These are phyloP conservation scores for Probosciger aterrimus DNA, from an alignment of 2,113 vertebrate species.

Conservation along the genomic window DNA sequence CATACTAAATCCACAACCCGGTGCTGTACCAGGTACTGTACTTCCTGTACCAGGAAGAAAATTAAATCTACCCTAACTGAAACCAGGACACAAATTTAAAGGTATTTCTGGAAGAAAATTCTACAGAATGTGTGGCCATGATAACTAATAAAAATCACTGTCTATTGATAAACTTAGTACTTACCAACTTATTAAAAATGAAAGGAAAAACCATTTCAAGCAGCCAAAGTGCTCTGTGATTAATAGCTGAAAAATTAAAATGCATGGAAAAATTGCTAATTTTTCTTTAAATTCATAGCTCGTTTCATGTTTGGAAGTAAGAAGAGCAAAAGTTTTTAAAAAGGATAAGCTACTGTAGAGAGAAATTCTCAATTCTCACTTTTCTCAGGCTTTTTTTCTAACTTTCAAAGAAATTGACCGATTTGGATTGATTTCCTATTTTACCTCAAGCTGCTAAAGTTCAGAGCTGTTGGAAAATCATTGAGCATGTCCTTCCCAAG, in stretches of 20 bases:
- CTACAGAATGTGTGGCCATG: background rate
- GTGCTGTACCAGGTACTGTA: background rate
- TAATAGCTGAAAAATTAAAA: conserved; percentile 8
- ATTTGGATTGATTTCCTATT: background rate
- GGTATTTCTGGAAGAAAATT: background rate
- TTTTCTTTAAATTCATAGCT: background rate
- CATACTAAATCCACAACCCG: background rate
- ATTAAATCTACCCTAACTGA: background rate
- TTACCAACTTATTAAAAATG: conserved; percentile 7
- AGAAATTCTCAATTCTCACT: background rate
- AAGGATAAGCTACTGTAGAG: background rate
- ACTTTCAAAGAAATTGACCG: background rate
- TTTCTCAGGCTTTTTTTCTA: background rate
- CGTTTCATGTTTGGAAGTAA: background rate
- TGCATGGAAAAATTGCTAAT: background rate
- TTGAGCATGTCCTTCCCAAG: background rate
- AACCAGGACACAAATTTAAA: background rate
- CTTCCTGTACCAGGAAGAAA: no score
- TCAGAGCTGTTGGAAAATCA: background rate
- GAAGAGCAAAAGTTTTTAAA: background rate
- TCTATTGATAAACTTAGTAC: background rate
- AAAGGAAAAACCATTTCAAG: background rate
- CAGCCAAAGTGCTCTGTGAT: background rate
- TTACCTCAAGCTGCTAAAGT: background rate
- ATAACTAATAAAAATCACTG: background rate